Evolutionary conservation across 2,113 vertebrate species (phyloP), one percentile per base, ranked within the genome.

Genomic region (Oryzias melastigma): DNA sequence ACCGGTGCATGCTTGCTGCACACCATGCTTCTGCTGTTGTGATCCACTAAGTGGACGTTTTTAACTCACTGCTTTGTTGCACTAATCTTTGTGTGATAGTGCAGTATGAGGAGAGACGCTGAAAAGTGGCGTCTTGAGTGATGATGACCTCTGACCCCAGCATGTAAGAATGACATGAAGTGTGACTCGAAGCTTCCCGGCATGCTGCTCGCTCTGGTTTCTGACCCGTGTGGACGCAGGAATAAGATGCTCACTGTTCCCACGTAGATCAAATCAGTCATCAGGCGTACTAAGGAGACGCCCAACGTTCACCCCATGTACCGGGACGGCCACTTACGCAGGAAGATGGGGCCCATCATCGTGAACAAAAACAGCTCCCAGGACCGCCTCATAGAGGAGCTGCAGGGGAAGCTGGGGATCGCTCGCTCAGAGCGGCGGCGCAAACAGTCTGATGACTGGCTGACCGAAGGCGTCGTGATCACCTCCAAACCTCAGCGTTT

Each of bases 261-360:
- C 5, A n/a, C 83, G 74, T 85, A 99, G 97, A 92, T 99, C 70
- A 95, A 97, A 55, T 95, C 95, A 27, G 93, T 98, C 85, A 98
- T 99, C 77, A 94, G 92, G 83, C 95, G 96, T 87, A 99, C 97
- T 29, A 97, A 95, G 89, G 95, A 98, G 90, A 94, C 91, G 0
- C 66, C 91, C 14, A 95, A 98, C 4, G 93, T 95, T 17, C 97
- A 99, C 68, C 97, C 97, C 52, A 96, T 98, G 97, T 95, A 88
- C 81, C 93, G 95, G 14, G 95, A 98, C 4, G 91, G 92, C 56
- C 93, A 92, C 53, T 93, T 93, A 44, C 94, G 97, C 61, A 92
- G 91, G 81, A 95, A 94, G 85, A 85, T 94, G 92, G 95, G 93
- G 2, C 95, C 96, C 2, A 67, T 95, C 71, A 88, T 95, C 65